Evolutionary conservation across 2,888 invertebrate species (phyloP), one percentile per base, ranked within the genome.

Genomic region (Eupsilia transversa): DNA sequence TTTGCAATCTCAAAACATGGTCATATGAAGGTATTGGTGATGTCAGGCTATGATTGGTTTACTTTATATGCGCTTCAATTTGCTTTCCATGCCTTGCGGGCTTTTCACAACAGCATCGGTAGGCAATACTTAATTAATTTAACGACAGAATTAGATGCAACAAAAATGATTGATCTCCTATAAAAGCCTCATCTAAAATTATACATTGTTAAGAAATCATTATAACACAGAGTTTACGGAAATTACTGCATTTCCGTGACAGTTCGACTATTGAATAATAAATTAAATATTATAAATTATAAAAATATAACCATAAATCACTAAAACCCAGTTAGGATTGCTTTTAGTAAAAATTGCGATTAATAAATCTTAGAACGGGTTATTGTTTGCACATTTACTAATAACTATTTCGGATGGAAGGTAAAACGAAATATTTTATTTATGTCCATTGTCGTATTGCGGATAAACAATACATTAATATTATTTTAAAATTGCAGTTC

Each of bases 291-390:
- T 61, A 68, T 71, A 72, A 69, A 79, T 52, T 54, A 52, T 70
- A 72, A 56, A 46, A 35, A 17, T 64, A 35, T 6, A 54, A 41
- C n/a, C 83, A 86, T 89, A 85, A 77, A 82, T 84, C 79, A 79
- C 70, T 41, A 9, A 65, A 77, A 20, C 74, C 74, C 65, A 75
- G 79, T 75, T 84, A 60, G 35, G 41, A 57, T 84, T 76, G 59
- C 14, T 64, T 68, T 72, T 85, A 83, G 79, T 73, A 82, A n/a
- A n/a, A n/a, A 57, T 84, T 76, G 59, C 14, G 61, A 71, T 72
- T 85, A 83, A 79, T 73, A 82, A 70, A 70, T 69, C 73, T 76
- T 46, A 72, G 49, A 77, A 83, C 73, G n/a, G 30, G 73, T 83
- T 68, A 35, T 56, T 79, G 68, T 66, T 65, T 49, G 57, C 49